phyloP scores from a whole-genome alignment of 2,797 vertebrate genomes.

The Zonotrichia albicollis region DNA sequence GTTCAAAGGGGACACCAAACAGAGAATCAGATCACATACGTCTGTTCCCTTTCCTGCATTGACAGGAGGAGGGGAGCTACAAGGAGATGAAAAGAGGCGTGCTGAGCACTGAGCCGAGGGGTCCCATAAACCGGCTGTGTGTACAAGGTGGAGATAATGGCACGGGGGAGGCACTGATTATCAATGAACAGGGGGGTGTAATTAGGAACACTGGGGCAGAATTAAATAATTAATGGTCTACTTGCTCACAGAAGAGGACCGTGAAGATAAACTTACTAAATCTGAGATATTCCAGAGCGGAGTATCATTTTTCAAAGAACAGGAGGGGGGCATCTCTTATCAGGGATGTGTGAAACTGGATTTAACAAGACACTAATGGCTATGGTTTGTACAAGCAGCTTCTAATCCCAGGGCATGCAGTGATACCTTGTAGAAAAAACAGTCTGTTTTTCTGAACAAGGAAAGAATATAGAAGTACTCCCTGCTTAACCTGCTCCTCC shows the following conservation, averaged over 20 bases:
- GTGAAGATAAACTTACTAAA: constrained; percentile 14
- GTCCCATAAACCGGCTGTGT: rapidly evolving
- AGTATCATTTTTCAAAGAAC: background rate
- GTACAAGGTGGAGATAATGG: background rate
- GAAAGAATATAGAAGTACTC: background rate
- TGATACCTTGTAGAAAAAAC: background rate
- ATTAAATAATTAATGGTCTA: background rate
- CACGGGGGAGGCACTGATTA: background rate
- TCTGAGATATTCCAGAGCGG: background rate
- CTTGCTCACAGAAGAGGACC: background rate
- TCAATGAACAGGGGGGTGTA: rapidly evolving
- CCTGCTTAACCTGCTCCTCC: background rate
- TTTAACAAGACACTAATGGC: constrained; percentile 6
- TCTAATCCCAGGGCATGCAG: background rate
- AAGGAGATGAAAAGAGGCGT: background rate
- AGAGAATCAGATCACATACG: background rate
- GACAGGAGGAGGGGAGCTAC: background rate
- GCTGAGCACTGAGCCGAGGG: background rate
- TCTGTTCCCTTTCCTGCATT: background rate
- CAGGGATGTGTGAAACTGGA: background rate
- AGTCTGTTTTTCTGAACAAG: background rate
- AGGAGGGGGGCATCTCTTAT: background rate
- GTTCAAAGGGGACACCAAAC: background rate
- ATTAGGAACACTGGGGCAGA: background rate
- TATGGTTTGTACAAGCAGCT: background rate